Percentiles rank a stretch among this genome's conserved stretches.
Conservation (phyloP, 2,113 vertebrate species). For the Hiodon tergisus region DNA sequence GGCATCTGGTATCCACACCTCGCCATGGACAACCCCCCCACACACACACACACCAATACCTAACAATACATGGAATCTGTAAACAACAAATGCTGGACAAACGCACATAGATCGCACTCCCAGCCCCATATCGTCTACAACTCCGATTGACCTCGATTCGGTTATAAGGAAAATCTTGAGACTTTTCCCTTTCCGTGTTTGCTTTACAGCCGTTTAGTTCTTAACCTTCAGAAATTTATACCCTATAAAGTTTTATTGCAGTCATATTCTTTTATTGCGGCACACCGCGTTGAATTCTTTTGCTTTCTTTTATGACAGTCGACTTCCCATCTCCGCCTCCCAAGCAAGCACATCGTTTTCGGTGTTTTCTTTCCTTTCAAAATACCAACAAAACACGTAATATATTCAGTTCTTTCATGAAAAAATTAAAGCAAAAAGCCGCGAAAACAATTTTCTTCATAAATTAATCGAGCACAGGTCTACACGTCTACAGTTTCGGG, state of each 20-base stretch:
- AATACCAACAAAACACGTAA: no score
- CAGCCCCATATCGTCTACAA: slow-evolving; percentile 6
- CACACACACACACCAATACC: slow-evolving; percentile 25
- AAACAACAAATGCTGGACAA: slow-evolving; percentile 43
- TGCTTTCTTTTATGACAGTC: slow-evolving; percentile 73
- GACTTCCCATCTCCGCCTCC: slow-evolving; percentile 61
- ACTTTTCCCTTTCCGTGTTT: slow-evolving; percentile 77
- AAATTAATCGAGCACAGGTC: no score
- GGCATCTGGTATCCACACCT: slow-evolving; percentile 50
- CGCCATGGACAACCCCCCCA: not conserved
- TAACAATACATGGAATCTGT: slow-evolving; percentile 35
- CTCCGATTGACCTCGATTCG: slow-evolving; percentile 40
- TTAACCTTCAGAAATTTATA: slow-evolving; percentile 99
- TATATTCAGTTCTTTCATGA: no score
- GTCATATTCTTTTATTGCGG: slow-evolving; percentile 99
- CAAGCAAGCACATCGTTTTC: slow-evolving; percentile 52
- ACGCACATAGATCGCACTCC: slow-evolving; percentile 23
- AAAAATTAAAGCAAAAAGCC: no score
- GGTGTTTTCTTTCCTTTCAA: slow-evolving; percentile 54
- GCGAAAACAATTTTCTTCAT: no score
- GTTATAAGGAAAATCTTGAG: slow-evolving; percentile 66
- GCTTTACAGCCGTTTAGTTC: slow-evolving; percentile 96
- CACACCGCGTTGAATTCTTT: slow-evolving; percentile 77
- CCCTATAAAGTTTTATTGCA: slow-evolving; percentile 99
- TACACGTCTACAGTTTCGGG: no score